A percentile compares a stretch with the other conserved stretches of the same genome.
Conservation (phyloP, 1,140 invertebrate genomes). For the Globodera rostochiensis region DNA sequence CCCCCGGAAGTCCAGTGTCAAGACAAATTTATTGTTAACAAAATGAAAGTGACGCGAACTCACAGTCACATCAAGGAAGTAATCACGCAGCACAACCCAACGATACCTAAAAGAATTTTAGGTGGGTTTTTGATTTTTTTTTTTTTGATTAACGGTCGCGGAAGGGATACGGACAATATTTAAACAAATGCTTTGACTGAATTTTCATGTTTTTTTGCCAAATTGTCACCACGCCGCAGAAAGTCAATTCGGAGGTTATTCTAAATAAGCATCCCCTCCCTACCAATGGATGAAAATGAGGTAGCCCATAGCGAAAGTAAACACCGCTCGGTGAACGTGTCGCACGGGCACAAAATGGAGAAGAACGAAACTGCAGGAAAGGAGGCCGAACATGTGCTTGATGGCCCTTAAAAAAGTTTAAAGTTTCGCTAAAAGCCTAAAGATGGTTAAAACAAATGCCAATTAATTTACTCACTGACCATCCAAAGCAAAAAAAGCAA, state of each 20-base stretch:
- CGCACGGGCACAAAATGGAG: constrained; percentile 10
- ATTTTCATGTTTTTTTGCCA: too few species aligned
- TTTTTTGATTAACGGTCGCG: too few species aligned
- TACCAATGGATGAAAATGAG: constrained; percentile 80
- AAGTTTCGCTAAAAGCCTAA: too few species aligned
- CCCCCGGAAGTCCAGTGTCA: too few species aligned
- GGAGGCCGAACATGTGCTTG: constrained; percentile 46
- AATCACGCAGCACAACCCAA: constrained; percentile 15
- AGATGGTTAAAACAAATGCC: too few species aligned
- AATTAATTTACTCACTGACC: constrained; percentile 38
- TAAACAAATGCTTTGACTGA: too few species aligned
- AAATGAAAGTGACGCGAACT: background rate
- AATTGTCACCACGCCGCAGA: too few species aligned
- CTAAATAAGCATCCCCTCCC: constrained; percentile 68
- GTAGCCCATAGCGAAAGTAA: constrained; percentile 79
- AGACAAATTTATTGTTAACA: background rate
- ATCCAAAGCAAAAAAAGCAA: constrained; percentile 85
- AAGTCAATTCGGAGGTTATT: too few species aligned
- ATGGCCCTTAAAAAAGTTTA: constrained; percentile 33
- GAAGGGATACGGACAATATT: too few species aligned
- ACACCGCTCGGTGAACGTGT: constrained; percentile 70
- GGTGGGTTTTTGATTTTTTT: too few species aligned
- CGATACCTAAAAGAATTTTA: constrained; percentile 26
- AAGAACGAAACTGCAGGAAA: constrained; percentile 34
- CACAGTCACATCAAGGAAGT: constrained; percentile 32